These are phyloP conservation scores for Coenonympha arcania DNA, from an alignment of 2,888 invertebrate genomes.

Conservation along the genomic window DNA sequence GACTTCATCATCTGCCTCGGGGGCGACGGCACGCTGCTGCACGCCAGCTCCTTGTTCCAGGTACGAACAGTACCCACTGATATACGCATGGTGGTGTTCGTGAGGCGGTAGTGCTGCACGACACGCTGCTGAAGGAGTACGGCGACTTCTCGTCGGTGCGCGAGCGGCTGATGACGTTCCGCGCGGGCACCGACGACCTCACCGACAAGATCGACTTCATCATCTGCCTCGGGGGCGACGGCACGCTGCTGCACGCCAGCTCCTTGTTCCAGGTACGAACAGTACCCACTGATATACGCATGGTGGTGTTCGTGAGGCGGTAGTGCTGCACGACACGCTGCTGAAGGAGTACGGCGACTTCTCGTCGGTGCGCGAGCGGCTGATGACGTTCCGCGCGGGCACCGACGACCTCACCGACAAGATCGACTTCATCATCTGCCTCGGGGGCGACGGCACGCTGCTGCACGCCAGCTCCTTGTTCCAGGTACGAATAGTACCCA, in stretches of 20 bases:
- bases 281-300: conserved; percentile 81
- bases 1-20: conserved; percentile 98
- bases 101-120: conserved; percentile 91
- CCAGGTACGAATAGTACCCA: conserved; percentile 53
- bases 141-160: conserved; percentile 82
- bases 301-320: conserved; percentile 95
- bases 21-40: conserved; percentile 96
- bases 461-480: conserved; percentile 95
- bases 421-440: conserved; percentile 96
- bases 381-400: conserved; percentile 90
- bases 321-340: conserved; percentile 88
- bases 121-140: conserved; percentile 83
- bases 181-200: conserved; percentile 93
- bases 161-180: conserved; percentile 88
- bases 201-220: conserved; percentile 98
- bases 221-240: conserved; percentile 96
- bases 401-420: conserved; percentile 96
- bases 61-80: conserved; percentile 62
- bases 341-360: conserved; percentile 84
- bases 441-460: conserved; percentile 97
- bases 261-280: conserved; percentile 81
- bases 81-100: conserved; percentile 96
- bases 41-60: conserved; percentile 93
- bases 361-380: conserved; percentile 82
- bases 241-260: conserved; percentile 96